Percentiles rank a stretch among this genome's conserved stretches.
Evolutionary conservation across 2,113 vertebrate genomes (phyloP).

Genomic region (Paralichthys olivaceus): DNA sequence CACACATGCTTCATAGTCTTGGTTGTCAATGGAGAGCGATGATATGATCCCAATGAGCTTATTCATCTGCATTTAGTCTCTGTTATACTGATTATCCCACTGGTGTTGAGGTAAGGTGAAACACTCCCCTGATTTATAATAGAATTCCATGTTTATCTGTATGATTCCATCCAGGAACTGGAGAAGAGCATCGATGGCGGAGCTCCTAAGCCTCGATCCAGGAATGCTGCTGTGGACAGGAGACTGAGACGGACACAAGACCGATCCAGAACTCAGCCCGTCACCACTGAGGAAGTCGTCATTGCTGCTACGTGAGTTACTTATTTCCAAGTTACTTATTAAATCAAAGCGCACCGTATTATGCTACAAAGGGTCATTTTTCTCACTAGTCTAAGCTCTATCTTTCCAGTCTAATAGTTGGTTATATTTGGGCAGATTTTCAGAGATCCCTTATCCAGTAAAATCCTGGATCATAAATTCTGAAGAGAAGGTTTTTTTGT

Average conservation of each 20-base stretch:
- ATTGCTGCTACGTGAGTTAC: constrained; percentile 91
- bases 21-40: not conserved
- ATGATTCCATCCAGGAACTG: constrained; percentile 85
- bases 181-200: constrained; percentile 89
- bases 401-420: not conserved
- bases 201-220: constrained; percentile 82
- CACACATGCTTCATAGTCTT: constrained; percentile 1
- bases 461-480: not conserved
- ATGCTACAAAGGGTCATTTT: not conserved
- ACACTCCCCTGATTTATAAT: not conserved
- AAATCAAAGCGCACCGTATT: not conserved
- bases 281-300: constrained; percentile 95
- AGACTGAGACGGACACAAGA: constrained; percentile 91
- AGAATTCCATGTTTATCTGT: not conserved
- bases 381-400: too few relatives aligned
- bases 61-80: not conserved
- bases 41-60: not conserved
- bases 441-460: too few relatives aligned
- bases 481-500: too few relatives aligned
- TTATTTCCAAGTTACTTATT: constrained; percentile 1
- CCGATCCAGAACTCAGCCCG: constrained; percentile 92
- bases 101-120: not conserved
- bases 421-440: not conserved
- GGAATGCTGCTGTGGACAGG: constrained; percentile 88
- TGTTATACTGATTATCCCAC: not conserved